Evolutionary conservation across 2,888 invertebrate species (phyloP), one percentile per base, ranked within the genome.

Genomic region (Caenorhabditis becei): DNA sequence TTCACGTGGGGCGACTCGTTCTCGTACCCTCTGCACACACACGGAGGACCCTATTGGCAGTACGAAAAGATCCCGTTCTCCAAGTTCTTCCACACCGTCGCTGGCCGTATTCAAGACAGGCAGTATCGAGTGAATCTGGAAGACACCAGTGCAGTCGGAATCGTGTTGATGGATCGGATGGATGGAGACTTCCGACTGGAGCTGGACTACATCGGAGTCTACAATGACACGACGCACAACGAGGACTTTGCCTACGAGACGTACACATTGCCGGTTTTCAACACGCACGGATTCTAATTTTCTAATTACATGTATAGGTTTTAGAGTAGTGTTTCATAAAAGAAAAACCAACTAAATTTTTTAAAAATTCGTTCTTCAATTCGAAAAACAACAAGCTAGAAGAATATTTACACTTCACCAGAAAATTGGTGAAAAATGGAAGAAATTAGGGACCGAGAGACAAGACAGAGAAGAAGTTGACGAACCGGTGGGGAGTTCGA

Each of bases 21-120:
- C 91, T 94, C 95, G 89, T 97, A 95, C 92, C 94, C 95, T 0
- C 92, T 99, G 4, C 96, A 94, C 91, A 99, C 99, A 0, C 94
- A 97, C 92, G 99, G 99, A 47, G 90, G 84, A 0, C 99, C 99
- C 0, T 97, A 99, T 91, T 99, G 99, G 99, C 98, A 99, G 93
- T 92, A 94, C 81, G 94, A 95, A 28, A 95, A 84, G 77, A 90
- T 91, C 35, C 91, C 91, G 18, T 87, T 87, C 61, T 86, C 86
- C 11, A 85, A 84, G 67, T 91, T 91, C 77, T 86, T 89, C 77
- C 85, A 87, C 75, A 89, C 89, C 0, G 86, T 88, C 24, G 84
- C 85, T n/a, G 90, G 90, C 10, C 74, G 91, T 7, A 87, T 91
- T 58, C 89, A 89, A 66, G 91, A 90, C 59, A 51, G 78, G 20